A percentile compares a stretch with the other conserved stretches of the same genome.
Conservation (phyloP, 2,888 invertebrate genomes). For the Pasiphila rectangulata region DNA sequence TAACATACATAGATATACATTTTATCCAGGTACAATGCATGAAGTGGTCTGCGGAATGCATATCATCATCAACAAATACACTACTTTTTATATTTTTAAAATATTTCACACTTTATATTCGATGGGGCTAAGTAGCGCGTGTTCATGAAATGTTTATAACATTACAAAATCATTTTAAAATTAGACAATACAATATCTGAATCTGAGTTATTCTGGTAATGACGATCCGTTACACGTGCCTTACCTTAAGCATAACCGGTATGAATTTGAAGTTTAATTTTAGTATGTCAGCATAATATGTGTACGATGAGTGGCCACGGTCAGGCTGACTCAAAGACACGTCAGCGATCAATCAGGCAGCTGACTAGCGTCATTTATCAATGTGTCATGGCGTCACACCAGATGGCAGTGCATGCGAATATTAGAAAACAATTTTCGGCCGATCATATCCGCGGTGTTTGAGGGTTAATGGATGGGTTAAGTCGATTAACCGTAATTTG, state of each 20-base stretch:
- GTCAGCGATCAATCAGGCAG: constrained; percentile 74
- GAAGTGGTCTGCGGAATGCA: no score
- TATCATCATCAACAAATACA: no score
- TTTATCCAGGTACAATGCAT: no score
- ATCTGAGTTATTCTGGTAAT: no score
- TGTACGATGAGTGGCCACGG: constrained; percentile 31
- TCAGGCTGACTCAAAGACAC: constrained; percentile 52
- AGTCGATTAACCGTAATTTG: constrained; percentile 2
- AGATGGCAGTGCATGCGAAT: constrained; percentile 71
- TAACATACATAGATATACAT: no score
- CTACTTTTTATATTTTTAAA: no score
- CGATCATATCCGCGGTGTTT: constrained; percentile 38
- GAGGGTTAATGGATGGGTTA: constrained; percentile 25
- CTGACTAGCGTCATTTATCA: constrained; percentile 75
- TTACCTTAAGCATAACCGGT: not conserved
- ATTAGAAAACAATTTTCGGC: constrained; percentile 73
- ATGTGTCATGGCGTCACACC: constrained; percentile 66
- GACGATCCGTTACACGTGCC: not conserved
- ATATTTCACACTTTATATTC: no score
- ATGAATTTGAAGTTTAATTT: constrained; percentile 22
- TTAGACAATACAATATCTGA: no score
- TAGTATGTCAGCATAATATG: constrained; percentile 38
- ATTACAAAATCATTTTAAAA: no score
- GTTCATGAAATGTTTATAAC: no score
- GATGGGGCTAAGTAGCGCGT: no score